Base-by-base conservation (phyloP, 1,140 invertebrate species). In the Ericerus pela region DNA sequence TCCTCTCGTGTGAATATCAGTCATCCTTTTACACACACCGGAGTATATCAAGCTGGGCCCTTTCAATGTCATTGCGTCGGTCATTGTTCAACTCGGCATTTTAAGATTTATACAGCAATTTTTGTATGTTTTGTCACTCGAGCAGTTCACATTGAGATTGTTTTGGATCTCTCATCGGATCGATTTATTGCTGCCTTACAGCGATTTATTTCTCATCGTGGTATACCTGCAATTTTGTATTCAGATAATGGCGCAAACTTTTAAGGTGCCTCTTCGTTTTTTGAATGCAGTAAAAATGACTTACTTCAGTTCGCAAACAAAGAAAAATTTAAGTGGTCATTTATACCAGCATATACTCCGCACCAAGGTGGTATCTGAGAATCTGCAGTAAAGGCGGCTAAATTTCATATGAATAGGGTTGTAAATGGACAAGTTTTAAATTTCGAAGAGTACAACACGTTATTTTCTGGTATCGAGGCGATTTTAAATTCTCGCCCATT, bases 401-500 rank as follows among this genome's bases (percentile, higher is more conserved):
- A 55, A n/a, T 4, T 24, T 5, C 12, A 20, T 27, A 0, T 55
- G 0, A 1, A 16, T 5, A 1, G 5, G 0, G 29, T 27, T 1
- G 29, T 30, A 20, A 20, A 20, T 11, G 14, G 20, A 1, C 54
- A 55, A 2, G 20, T n/a, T n/a, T n/a, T 43, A 11, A 30, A 22
- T 0, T 12, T 55, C 0, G 62, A 63, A 53, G 63, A 68, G 53
- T 58, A 67, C 10, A 20, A 53, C 6, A 65, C 65, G 6, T 29
- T 67, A 8, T 24, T 66, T 16, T 52, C 30, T 27, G 56, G 65
- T 58, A 61, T 68, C 6, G 67, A 69, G 59, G 65, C 63, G 1
- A 60, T 59, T 31, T 56, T 70, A 18, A 70, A 70, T 56, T 68
- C 64, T 4, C 53, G 67, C 4, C 67, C 67, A 2, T 37, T 68